Base-by-base conservation (phyloP, 2,888 invertebrate genomes). In the Thecocarcelia acutangulata region DNA sequence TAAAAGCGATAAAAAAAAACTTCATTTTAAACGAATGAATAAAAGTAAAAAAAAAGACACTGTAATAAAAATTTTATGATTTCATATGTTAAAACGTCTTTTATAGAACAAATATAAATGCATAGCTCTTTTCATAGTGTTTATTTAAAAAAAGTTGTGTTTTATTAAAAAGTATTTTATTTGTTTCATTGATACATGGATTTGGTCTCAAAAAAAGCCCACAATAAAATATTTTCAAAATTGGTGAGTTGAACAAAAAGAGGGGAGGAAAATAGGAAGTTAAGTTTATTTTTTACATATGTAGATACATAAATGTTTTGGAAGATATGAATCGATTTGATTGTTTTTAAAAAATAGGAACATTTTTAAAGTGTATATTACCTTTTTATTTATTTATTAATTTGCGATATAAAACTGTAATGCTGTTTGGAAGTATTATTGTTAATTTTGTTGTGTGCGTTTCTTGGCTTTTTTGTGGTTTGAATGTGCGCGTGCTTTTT, bases 351-450 rank as follows among this genome's bases (percentile, higher is more conserved):
- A 66, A 66, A 59, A 48, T 54, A 61, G 70, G 68, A 59, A 68
- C 78, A 42, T 33, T 76, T 59, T 44, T 40, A 69, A 56, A 70
- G 52, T 58, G 50, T 61, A 63, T 48, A 44, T 48, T 28, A 72
- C 48, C 68, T 80, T 75, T 42, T n/a, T 68, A 69, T 63, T 42
- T 44, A 56, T 70, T 44, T n/a, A n/a, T n/a, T n/a, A 50, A 54
- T 3, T 63, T 75, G 48, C 28, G 3, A 28, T 28, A 28, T 69
- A 69, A 54, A 68, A 48, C 64, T 61, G 2, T 56, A 64, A 59
- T 70, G 42, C 37, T 42, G 64, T 33, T 73, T 61, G 78, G 78
- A 79, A 73, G 78, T 72, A 79, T 52, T 72, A 72, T 19, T 72
- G 15, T 64, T 28, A 64, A 48, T 64, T 15, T 50, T 61, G 12